Percentiles rank a stretch among this genome's conserved stretches.
Conservation (phyloP, 2,888 invertebrate genomes). For the Amblyjoppa proteus region DNA sequence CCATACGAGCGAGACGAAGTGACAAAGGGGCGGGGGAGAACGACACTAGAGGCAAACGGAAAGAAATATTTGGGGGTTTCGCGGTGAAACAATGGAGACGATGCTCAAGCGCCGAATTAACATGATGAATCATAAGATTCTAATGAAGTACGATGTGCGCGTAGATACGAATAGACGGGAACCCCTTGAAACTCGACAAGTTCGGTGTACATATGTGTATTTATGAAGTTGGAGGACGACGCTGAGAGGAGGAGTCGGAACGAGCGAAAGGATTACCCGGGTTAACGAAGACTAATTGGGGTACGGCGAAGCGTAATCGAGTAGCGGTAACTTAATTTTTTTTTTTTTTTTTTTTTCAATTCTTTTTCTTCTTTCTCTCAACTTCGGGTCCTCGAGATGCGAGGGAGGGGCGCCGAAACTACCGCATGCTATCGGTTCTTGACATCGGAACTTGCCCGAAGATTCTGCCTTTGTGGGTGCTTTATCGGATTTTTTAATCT, state of each 20-base stretch:
- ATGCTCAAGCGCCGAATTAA: not conserved
- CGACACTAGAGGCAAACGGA: conserved; percentile 5
- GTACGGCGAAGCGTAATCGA: conserved; percentile 46
- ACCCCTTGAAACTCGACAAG: not conserved
- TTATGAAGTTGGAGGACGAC: conserved; percentile 40
- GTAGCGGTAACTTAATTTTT: conserved; percentile 28
- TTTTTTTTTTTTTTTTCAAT: not conserved
- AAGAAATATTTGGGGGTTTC: not conserved
- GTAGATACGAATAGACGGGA: not conserved
- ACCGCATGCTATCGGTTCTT: not conserved
- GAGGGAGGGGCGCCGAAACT: not conserved
- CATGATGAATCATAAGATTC: not conserved
- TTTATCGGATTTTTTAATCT: not conserved
- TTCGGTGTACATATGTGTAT: not conserved
- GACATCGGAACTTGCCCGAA: not conserved
- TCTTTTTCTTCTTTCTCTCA: not conserved
- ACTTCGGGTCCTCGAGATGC: conserved; percentile 26
- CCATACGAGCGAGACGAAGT: conserved; percentile 1
- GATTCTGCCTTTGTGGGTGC: not conserved
- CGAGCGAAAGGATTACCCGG: conserved; percentile 32
- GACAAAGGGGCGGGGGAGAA: conserved; percentile 1
- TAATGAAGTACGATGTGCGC: conserved; percentile 34
- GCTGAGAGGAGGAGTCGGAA: conserved; percentile 11
- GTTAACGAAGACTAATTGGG: conserved; percentile 65
- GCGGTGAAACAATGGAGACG: not conserved